A percentile compares a stretch with the other conserved stretches of the same genome.
Conservation (phyloP, 2,888 invertebrate species). For the Drosophila subsilvestris region DNA sequence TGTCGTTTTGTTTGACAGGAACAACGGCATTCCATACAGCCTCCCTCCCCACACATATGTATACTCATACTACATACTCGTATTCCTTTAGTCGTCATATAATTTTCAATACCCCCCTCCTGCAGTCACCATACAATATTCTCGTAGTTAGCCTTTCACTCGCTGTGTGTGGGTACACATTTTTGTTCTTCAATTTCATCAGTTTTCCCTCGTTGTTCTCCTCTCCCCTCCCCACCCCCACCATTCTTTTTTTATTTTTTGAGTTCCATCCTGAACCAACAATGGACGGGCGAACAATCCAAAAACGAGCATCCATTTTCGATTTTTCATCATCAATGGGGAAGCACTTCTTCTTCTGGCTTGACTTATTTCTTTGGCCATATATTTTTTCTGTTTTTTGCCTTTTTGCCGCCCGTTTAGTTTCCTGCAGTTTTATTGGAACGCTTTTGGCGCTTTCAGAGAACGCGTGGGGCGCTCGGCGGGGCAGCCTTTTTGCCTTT, state of each 20-base stretch:
- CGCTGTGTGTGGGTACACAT: slow-evolving; percentile 9
- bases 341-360: slow-evolving; percentile 21
- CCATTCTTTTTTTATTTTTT: slow-evolving; percentile 3
- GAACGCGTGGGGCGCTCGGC: not conserved
- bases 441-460: slow-evolving; percentile 33
- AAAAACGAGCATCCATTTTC: slow-evolving; percentile 50
- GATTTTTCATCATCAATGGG: slow-evolving; percentile 51
- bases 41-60: slow-evolving; percentile 7
- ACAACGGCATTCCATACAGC: slow-evolving; percentile 24
- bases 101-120: slow-evolving; percentile 28
- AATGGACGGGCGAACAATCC: slow-evolving; percentile 39
- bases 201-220: slow-evolving; percentile 14
- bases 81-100: slow-evolving; percentile 27
- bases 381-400: slow-evolving; percentile 10
- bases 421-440: slow-evolving; percentile 49
- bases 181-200: slow-evolving; percentile 26
- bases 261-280: slow-evolving; percentile 24
- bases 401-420: not conserved
- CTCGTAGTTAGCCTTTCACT: slow-evolving; percentile 23
- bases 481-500: slow-evolving; percentile 30
- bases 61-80: not conserved
- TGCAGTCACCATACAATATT: not conserved
- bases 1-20: slow-evolving; percentile 27
- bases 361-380: slow-evolving; percentile 42
- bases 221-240: not conserved